Evolutionary conservation across 1,140 invertebrate species (phyloP), one percentile per base, ranked within the genome.

Genomic region (Hormaphis cornu): DNA sequence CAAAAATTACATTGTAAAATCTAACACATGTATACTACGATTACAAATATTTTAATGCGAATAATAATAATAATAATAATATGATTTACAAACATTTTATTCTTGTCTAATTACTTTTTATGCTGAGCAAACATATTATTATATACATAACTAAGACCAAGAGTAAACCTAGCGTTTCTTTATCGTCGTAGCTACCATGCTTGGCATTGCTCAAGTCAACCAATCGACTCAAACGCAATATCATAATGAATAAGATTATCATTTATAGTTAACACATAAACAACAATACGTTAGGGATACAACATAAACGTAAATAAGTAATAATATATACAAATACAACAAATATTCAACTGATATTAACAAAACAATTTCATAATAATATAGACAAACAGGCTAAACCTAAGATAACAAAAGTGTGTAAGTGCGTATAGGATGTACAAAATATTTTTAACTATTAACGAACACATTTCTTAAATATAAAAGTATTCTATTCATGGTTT

Each of bases 371-470:
- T 63, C n/a, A 44, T 42, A 30, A 28, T 53, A 20, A 22, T 18
- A 16, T 35, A 56, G 8, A 48, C 20, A 48, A 12, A 22, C 7
- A 37, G 14, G 35, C 16, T 63, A 63, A 28, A 63, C 18, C 28
- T 63, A 50, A 4, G 12, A 66, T 50, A 66, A 48, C 44, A 48
- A 66, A 66, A 22, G n/a, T 66, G 12, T 58, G 10, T 22, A 66
- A 22, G n/a, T 66, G 12, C 40, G 10, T 22, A 66, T 66, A 66
- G 44, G 30, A 66, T 66, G 18, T 66, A 66, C 50, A 66, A 66
- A 66, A 66, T 50, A 50, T 6, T 24, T 66, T 18, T 33, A 44
- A 61, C 18, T 61, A 44, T 48, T 20, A 66, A 66, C 40, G 61
- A 66, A 66, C 61, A 66, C 61, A 58, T 37, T 53, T 54, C 16